phyloP scores from a whole-genome alignment of 2,888 invertebrate genomes.

The Trissolcus brochymenae region DNA sequence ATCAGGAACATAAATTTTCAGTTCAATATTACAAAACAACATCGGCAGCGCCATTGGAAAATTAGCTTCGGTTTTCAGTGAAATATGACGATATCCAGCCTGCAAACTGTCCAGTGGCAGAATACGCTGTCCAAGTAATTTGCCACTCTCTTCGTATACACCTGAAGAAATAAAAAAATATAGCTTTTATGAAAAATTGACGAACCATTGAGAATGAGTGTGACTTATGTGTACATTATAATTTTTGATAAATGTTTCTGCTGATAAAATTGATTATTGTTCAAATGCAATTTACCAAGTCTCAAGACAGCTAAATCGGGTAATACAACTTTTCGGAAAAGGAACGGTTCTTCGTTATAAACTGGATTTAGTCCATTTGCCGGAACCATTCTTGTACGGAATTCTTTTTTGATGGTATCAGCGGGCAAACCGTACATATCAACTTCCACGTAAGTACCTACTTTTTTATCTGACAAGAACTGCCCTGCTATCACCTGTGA shows the following conservation, averaged over 20 bases:
- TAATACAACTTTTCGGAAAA: constrained; percentile 84
- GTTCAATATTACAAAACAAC: constrained; percentile 83
- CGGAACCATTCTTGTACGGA: constrained; percentile 82
- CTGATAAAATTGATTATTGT: background rate
- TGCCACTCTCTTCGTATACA: constrained; percentile 84
- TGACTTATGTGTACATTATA: no score
- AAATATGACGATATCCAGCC: constrained; percentile 83
- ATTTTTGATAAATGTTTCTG: no score
- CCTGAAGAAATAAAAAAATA: constrained; percentile 60
- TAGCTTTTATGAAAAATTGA: background rate
- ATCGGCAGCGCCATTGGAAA: constrained; percentile 83
- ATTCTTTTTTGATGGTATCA: constrained; percentile 84
- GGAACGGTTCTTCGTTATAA: constrained; percentile 84
- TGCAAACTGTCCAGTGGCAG: constrained; percentile 84
- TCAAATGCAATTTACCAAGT: constrained; percentile 77
- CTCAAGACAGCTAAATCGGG: constrained; percentile 84
- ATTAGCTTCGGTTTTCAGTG: constrained; percentile 83
- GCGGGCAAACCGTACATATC: constrained; percentile 87
- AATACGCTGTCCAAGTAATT: constrained; percentile 83
- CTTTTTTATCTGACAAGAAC: constrained; percentile 83
- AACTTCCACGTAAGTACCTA: constrained; percentile 85
- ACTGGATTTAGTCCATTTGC: constrained; percentile 84
- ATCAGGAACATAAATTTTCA: constrained; percentile 86
- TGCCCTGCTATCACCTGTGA: constrained; percentile 82
- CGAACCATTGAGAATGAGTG: no score